These are phyloP conservation scores for Pampusana beccarii DNA, from an alignment of 2,113 vertebrate genomes.

Conservation along the genomic window DNA sequence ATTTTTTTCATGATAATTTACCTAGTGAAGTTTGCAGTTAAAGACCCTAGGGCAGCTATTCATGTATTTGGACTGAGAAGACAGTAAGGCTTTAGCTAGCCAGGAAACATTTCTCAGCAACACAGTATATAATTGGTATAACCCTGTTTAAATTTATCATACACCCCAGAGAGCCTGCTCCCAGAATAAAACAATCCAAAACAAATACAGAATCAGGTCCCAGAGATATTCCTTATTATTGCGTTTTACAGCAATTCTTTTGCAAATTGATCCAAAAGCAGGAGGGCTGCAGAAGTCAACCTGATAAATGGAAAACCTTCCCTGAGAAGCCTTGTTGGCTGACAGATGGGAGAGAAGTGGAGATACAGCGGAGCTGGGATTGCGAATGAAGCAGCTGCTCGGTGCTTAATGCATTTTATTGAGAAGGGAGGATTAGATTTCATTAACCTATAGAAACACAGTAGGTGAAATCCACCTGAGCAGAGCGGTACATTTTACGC, in stretches of 20 bases:
- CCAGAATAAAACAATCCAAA: not conserved
- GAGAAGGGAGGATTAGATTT: constrained; percentile 35
- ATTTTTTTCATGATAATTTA: not conserved
- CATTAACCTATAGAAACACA: constrained; percentile 34
- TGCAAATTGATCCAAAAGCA: not conserved
- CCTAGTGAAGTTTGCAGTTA: not conserved
- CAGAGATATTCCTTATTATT: not conserved
- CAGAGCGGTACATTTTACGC: not conserved
- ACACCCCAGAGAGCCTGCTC: not conserved
- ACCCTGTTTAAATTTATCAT: not conserved
- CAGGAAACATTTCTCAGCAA: not conserved
- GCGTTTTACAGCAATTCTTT: not conserved
- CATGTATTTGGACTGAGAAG: not conserved
- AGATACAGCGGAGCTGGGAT: not conserved
- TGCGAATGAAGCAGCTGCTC: not conserved
- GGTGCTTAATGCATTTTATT: constrained; percentile 44
- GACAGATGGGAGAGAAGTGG: not conserved
- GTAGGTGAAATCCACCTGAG: constrained; percentile 8
- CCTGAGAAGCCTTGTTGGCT: not conserved
- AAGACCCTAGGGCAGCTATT: not conserved
- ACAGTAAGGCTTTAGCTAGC: not conserved
- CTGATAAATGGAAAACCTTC: not conserved
- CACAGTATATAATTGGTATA: not conserved
- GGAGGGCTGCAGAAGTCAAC: not conserved
- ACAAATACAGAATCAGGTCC: not conserved